Evolutionary conservation across 2,113 vertebrate genomes (phyloP).

Genomic region (Ammodramus savannarum): DNA sequence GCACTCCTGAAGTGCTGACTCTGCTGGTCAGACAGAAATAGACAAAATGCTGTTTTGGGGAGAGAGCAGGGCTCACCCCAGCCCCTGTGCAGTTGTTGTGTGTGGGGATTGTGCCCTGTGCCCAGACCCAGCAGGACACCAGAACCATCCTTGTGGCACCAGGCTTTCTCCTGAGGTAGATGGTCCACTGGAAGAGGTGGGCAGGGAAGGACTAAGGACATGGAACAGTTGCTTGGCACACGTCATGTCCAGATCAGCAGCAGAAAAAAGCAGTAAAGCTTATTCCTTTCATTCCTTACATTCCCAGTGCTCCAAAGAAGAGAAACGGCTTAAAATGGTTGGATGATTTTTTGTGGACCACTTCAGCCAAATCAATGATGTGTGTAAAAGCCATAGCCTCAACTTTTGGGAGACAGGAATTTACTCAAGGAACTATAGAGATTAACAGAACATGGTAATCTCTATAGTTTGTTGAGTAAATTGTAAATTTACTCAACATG

Average conservation of each 20-base stretch:
- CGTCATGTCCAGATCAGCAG: background rate
- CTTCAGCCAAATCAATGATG: background rate
- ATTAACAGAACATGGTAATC: background rate
- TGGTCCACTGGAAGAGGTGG: background rate
- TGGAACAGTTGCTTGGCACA: background rate
- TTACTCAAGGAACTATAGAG: background rate
- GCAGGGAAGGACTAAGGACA: background rate
- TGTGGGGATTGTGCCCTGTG: background rate
- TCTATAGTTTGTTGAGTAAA: too few species aligned
- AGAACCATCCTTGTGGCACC: background rate
- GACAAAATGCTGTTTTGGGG: conserved; percentile 23
- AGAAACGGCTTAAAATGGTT: background rate
- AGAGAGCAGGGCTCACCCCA: background rate
- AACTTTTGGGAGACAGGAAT: background rate
- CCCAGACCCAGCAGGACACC: rapidly evolving
- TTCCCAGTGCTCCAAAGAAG: background rate
- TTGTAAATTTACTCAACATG: too few species aligned
- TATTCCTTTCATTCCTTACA: background rate
- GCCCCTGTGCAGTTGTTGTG: background rate
- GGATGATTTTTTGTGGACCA: background rate
- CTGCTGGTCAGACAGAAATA: conserved; percentile 17
- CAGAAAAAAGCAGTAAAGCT: background rate
- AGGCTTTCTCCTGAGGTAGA: background rate
- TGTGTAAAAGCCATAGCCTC: background rate
- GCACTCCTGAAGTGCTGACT: conserved; percentile 44